Percentiles rank a stretch among this genome's conserved stretches.
Evolutionary conservation across 2,113 vertebrate genomes (phyloP).

Genomic region (Acanthochromis polyacanthus): DNA sequence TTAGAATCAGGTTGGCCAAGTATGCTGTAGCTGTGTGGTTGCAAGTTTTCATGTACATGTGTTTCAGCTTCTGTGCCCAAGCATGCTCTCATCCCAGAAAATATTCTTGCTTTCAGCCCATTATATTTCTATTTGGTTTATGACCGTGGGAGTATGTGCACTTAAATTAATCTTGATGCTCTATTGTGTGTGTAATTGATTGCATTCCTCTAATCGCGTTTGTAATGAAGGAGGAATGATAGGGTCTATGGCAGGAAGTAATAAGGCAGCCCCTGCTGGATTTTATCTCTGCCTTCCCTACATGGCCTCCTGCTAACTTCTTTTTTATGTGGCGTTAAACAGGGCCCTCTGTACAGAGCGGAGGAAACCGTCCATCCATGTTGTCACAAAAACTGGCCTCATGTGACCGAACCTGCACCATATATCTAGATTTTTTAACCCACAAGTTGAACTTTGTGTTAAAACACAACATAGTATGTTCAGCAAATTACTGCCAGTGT

Average conservation of each 20-base stretch:
- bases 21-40: constrained; percentile 40
- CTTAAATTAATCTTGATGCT: constrained; percentile 2
- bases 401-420: constrained; percentile 53
- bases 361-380: constrained; percentile 41
- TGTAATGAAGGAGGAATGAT: background rate
- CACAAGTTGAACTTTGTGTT: background rate
- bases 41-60: constrained; percentile 41
- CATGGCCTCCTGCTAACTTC: constrained; percentile 33
- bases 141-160: background rate
- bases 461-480: background rate
- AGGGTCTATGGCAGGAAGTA: constrained; percentile 81
- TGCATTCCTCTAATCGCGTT: background rate
- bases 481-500: background rate
- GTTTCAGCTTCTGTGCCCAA: constrained; percentile 45
- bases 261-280: constrained; percentile 75
- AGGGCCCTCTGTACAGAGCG: constrained; percentile 55
- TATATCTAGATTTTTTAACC: constrained; percentile 1
- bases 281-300: constrained; percentile 71
- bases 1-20: constrained; percentile 86
- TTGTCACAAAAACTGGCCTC: constrained; percentile 42
- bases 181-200: constrained; percentile 13
- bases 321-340: constrained; percentile 87
- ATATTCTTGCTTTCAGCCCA: constrained; percentile 3
- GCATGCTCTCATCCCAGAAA: constrained; percentile 24
- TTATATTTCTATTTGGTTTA: constrained; percentile 5